These are phyloP conservation scores for Agrypnia vestita DNA, from an alignment of 1,140 invertebrate genomes.

Conservation along the genomic window DNA sequence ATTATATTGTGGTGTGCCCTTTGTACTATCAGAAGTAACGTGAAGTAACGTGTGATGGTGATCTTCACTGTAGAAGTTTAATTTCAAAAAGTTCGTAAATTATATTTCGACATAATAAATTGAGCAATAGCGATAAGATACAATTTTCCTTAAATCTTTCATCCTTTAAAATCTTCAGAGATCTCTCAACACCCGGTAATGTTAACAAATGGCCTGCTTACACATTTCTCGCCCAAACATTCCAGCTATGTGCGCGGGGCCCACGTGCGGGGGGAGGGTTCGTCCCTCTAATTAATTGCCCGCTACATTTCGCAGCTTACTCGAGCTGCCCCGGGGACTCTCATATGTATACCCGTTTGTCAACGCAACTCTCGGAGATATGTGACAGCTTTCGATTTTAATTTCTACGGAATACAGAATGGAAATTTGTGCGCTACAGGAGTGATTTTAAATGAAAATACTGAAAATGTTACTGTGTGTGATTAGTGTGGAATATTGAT, in stretches of 20 bases:
- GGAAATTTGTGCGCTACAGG: not conserved
- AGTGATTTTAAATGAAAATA: too few species aligned
- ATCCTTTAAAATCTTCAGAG: slow-evolving; percentile 2
- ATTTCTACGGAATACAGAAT: slow-evolving; percentile 19
- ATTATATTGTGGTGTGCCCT: too few species aligned
- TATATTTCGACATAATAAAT: too few species aligned
- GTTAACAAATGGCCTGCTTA: slow-evolving; percentile 23
- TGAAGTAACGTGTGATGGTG: too few species aligned
- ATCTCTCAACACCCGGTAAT: not conserved
- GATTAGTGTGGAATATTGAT: too few species aligned
- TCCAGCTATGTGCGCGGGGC: slow-evolving; percentile 11
- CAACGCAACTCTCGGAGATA: slow-evolving; percentile 1
- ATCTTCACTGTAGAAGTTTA: too few species aligned
- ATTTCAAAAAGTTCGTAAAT: too few species aligned
- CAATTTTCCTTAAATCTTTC: too few species aligned
- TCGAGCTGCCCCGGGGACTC: slow-evolving; percentile 1
- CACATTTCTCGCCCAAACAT: slow-evolving; percentile 7
- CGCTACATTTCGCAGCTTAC: slow-evolving; percentile 32
- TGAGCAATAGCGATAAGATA: too few species aligned
- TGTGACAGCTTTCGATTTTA: slow-evolving; percentile 18
- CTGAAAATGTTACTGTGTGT: too few species aligned
- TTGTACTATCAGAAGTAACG: too few species aligned
- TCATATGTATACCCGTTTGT: slow-evolving; percentile 20
- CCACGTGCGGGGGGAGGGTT: not conserved
- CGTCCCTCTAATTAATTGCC: slow-evolving; percentile 29